Percentiles rank a stretch among this genome's conserved stretches.
phyloP scores from a whole-genome alignment of 2,888 invertebrate genomes.

The Ceriagrion tenellum region DNA sequence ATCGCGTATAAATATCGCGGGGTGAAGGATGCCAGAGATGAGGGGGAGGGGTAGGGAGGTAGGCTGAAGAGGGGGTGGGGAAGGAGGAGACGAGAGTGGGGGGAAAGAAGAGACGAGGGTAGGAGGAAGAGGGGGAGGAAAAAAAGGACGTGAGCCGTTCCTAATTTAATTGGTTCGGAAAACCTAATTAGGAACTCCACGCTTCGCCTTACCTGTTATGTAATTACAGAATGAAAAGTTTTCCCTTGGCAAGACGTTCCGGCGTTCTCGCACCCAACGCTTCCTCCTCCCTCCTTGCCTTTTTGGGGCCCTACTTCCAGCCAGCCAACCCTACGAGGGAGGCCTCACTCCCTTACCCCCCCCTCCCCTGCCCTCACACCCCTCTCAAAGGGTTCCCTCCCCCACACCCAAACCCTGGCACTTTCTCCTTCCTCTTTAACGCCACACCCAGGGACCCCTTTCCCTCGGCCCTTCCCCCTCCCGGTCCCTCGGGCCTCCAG shows the following conservation, averaged over 20 bases:
- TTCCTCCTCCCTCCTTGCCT: not conserved
- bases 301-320: not conserved
- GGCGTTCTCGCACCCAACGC: constrained; percentile 17
- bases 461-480: not conserved
- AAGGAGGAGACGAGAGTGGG: not conserved
- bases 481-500: not conserved
- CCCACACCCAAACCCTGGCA: not conserved
- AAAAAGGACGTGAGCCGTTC: constrained; percentile 37
- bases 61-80: not conserved
- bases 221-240: constrained; percentile 46
- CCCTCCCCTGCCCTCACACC: no score
- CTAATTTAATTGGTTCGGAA: constrained; percentile 46
- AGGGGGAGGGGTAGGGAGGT: not conserved
- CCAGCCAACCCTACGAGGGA: not conserved
- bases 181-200: constrained; percentile 45
- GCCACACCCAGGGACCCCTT: not conserved
- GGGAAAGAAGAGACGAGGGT: no score
- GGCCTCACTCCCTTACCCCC: no score
- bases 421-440: not conserved
- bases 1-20: not conserved
- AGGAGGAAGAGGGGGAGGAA: not conserved
- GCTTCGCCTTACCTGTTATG: constrained; percentile 50
- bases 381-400: not conserved
- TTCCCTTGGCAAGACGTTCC: constrained; percentile 36
- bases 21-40: not conserved